These are phyloP conservation scores for Gobiocypris rarus DNA, from an alignment of 2,113 vertebrate species.

Conservation along the genomic window DNA sequence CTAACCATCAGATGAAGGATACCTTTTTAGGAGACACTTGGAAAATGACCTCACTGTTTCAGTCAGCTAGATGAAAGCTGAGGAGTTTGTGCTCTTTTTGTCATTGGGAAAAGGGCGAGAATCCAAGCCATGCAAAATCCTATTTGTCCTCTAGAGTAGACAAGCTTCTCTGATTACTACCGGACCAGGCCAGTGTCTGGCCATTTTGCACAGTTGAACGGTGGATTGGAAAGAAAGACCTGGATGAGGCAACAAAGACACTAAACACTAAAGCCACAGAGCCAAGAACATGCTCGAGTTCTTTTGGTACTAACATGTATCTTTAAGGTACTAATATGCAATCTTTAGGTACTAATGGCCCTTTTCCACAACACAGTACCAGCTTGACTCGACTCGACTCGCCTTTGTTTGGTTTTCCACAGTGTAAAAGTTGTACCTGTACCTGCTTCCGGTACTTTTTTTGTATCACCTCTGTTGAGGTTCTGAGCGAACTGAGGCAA, in stretches of 20 bases:
- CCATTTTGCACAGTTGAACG: slow-evolving; percentile 48
- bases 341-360: too few species aligned
- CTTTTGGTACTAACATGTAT: too few species aligned
- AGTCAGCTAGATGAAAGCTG: slow-evolving; percentile 55
- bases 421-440: too few species aligned
- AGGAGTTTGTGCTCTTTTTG: slow-evolving; percentile 46
- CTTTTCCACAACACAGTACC: too few species aligned
- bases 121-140: slow-evolving; percentile 60
- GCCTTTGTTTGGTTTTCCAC: too few species aligned
- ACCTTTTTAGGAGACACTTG: slow-evolving; percentile 25
- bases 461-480: too few species aligned
- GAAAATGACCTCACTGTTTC: slow-evolving; percentile 60
- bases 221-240: slow-evolving; percentile 26
- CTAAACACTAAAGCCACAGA: slow-evolving; percentile 54
- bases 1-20: slow-evolving; percentile 23
- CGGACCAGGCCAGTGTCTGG: slow-evolving; percentile 34
- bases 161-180: slow-evolving; percentile 44
- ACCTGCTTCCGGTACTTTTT: too few species aligned
- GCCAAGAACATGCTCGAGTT: slow-evolving; percentile 41
- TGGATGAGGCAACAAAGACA: slow-evolving; percentile 52
- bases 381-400: too few species aligned
- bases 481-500: too few species aligned
- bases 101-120: slow-evolving; percentile 44
- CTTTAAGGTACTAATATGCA: too few species aligned
- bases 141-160: slow-evolving; percentile 56